phyloP scores from a whole-genome alignment of 2,113 vertebrate genomes.

The Climacteris rufus region DNA sequence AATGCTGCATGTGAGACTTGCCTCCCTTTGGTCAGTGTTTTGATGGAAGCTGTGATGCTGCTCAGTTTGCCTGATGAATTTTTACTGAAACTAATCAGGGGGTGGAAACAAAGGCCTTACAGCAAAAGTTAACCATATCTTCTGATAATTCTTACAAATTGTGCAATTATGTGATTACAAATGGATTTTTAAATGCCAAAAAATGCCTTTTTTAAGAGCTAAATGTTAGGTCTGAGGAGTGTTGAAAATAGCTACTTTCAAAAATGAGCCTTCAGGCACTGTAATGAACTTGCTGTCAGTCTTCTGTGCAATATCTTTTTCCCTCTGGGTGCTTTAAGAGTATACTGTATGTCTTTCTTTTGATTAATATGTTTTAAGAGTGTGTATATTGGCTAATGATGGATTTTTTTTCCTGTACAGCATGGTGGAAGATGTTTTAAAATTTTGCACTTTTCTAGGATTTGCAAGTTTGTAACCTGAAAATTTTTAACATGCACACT shows the following conservation, averaged over 20 bases:
- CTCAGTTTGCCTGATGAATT: not conserved
- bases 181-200: slow-evolving; percentile 68
- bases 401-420: slow-evolving; percentile 91
- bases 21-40: not conserved
- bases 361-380: slow-evolving; percentile 54
- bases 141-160: slow-evolving; percentile 42
- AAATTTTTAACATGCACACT: slow-evolving; percentile 84
- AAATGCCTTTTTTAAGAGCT: slow-evolving; percentile 62
- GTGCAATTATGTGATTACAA: slow-evolving; percentile 61
- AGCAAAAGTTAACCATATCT: slow-evolving; percentile 5
- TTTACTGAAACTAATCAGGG: not conserved
- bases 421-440: slow-evolving; percentile 81
- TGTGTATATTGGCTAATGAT: slow-evolving; percentile 87
- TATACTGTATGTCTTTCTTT: slow-evolving; percentile 66
- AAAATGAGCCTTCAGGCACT: slow-evolving; percentile 55
- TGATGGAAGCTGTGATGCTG: slow-evolving; percentile 56
- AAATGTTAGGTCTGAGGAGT: slow-evolving; percentile 45
- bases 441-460: slow-evolving; percentile 94
- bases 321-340: slow-evolving; percentile 62
- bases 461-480: slow-evolving; percentile 84
- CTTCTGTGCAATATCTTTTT: slow-evolving; percentile 75
- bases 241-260: slow-evolving; percentile 53
- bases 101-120: slow-evolving; percentile 60
- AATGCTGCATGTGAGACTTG: not conserved
- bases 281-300: slow-evolving; percentile 66